These are phyloP conservation scores for Lutra lutra DNA, from an alignment of 2,797 vertebrate genomes.

Conservation along the genomic window DNA sequence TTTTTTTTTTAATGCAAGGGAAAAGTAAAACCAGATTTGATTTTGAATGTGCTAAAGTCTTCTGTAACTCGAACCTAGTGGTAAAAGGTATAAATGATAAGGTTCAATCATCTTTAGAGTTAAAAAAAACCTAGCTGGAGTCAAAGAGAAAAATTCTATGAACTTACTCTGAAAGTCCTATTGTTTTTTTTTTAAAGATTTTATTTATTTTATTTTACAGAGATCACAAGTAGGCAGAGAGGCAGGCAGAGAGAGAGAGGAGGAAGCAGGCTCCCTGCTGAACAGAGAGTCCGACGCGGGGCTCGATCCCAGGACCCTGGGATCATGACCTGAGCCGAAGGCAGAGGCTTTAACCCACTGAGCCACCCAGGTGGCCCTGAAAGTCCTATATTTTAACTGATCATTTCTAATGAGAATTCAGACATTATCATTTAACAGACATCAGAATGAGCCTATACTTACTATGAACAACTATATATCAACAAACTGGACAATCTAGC, in stretches of 20 bases:
- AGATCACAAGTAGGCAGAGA: no score
- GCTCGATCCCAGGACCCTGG: no score
- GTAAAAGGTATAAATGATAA: background rate
- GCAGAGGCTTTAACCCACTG: no score
- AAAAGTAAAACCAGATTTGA: constrained; percentile 42
- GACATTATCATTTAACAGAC: background rate
- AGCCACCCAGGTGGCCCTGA: no score
- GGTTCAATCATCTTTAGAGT: background rate
- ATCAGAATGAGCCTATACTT: background rate
- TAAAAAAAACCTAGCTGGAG: background rate
- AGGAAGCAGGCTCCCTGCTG: no score
- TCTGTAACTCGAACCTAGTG: background rate
- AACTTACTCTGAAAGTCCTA: background rate
- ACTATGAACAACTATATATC: background rate
- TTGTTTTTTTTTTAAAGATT: background rate
- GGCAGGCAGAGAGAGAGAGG: no score
- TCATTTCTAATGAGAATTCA: constrained; percentile 13
- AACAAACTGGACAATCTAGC: background rate
- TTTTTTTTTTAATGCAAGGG: background rate
- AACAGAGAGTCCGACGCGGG: no score
- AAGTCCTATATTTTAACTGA: background rate
- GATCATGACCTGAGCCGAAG: no score
- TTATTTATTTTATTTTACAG: no score
- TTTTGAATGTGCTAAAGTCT: background rate
- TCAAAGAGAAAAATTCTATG: background rate